Conservation (phyloP, 2,888 invertebrate genomes). For the Cephus spinipes region DNA sequence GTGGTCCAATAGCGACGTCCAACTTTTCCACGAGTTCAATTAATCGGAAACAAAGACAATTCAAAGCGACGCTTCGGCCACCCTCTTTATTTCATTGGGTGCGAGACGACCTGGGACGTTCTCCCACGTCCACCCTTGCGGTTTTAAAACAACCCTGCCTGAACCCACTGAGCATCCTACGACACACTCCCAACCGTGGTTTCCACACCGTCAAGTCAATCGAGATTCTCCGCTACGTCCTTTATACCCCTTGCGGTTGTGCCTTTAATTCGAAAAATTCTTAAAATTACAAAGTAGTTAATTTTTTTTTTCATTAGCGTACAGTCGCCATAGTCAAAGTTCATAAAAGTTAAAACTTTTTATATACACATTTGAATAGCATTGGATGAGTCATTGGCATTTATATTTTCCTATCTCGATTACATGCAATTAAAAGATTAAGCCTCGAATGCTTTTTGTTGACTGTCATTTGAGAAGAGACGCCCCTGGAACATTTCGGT, state of each 20-base stretch:
- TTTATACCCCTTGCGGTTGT: not conserved
- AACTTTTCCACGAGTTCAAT: slow-evolving; percentile 21
- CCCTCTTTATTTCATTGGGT: slow-evolving; percentile 21
- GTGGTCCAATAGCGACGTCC: not conserved
- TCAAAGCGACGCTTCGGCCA: slow-evolving; percentile 24
- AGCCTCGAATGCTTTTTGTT: not conserved
- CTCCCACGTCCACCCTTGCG: slow-evolving; percentile 22
- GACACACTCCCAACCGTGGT: not conserved
- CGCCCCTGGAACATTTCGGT: slow-evolving; percentile 3
- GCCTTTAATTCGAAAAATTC: not conserved
- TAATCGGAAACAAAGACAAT: slow-evolving; percentile 36
- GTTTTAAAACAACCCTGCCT: slow-evolving; percentile 28
- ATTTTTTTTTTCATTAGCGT: not conserved
- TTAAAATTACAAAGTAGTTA: not conserved
- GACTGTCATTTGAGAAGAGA: not conserved
- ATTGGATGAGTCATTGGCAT: not conserved
- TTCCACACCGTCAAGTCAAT: not conserved
- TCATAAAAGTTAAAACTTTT: not conserved
- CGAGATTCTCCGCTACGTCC: not conserved
- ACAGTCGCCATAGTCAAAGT: not conserved
- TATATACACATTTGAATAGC: not conserved
- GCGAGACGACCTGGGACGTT: slow-evolving; percentile 19
- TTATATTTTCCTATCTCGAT: not conserved
- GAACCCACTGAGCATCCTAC: not conserved
- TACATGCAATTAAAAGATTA: not conserved